Evolutionary conservation across 2,888 invertebrate species (phyloP), one percentile per base, ranked within the genome.

Genomic region (Willowsia nigromaculata): DNA sequence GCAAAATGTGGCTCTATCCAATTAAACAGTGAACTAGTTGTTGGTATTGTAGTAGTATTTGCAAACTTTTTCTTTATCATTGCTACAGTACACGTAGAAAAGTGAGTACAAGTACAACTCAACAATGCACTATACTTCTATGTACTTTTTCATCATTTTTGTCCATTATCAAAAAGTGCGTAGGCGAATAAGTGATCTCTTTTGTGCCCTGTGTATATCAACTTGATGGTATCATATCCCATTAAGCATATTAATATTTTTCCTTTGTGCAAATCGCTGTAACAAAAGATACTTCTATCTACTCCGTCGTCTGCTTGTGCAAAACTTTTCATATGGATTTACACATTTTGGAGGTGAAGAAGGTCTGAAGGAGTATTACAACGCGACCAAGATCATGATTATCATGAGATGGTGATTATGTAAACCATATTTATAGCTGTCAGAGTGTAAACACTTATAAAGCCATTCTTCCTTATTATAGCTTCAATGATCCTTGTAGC

Each of bases 401-500:
- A 83, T 68, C n/a, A 65, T 9, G 30, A 40, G 25, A 56, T 37
- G 25, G 43, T 40, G 62, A 71, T 83, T 83, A 83, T 83, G 83
- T 68, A 83, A 83, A 83, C 68, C 68, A 83, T 83, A 83, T 83
- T 83, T 83, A 83, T 83, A 71, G 83, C 71, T 68, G 50, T 83
- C 50, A 47, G 30, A 68, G 74, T 50, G 27, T 74, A 27, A 13
- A 47, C 47, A 22, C 3, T 27, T 25, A 0, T 65, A 65, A 11
- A 40, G 5, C 15, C n/a, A 33, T 68, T 74, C 74, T 50, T 74
- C 50, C 47, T 74, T 74, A 74, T 74, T 50, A 50, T 43, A 22
- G 22, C 47, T 47, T 71, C 18, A 11, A 2, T 9, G 18, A 33
- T 15, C 37, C 68, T 13, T 68, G 13, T 25, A 68, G 18, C 68